Percentiles rank a stretch among this genome's conserved stretches.
phyloP scores from a whole-genome alignment of 1,140 invertebrate genomes.

The Rhizoglyphus robini region DNA sequence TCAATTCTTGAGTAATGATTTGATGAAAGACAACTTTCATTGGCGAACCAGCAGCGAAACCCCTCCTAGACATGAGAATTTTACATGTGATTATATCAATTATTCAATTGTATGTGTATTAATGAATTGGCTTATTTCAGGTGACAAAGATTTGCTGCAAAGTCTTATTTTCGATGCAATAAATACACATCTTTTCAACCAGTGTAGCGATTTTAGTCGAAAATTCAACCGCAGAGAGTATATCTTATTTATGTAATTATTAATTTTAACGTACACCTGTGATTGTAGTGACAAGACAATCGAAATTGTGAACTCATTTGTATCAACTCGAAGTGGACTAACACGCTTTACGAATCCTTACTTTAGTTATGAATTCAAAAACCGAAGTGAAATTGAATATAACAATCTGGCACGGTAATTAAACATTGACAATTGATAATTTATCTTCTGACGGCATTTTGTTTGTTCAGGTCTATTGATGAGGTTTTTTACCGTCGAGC shows the following conservation, averaged over 20 bases:
- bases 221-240: constrained; percentile 15
- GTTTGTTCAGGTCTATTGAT: constrained; percentile 47
- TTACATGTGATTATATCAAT: constrained; percentile 23
- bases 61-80: constrained; percentile 26
- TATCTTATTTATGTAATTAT: too few species aligned
- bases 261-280: constrained; percentile 3
- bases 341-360: constrained; percentile 47
- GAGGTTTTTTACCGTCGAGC: constrained; percentile 82
- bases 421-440: neutral
- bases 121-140: constrained; percentile 34
- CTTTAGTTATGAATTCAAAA: neutral
- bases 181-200: constrained; percentile 24
- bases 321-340: constrained; percentile 73
- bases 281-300: constrained; percentile 68
- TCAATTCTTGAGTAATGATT: constrained; percentile 22
- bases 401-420: constrained; percentile 4
- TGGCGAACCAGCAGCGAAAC: constrained; percentile 24
- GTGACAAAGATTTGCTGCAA: constrained; percentile 65
- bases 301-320: constrained; percentile 62
- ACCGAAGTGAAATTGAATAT: neutral
- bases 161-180: constrained; percentile 61
- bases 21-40: constrained; percentile 22
- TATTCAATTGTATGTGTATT: constrained; percentile 16
- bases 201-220: constrained; percentile 13
- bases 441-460: too few species aligned